Evolutionary conservation across 2,113 vertebrate genomes (phyloP).

Genomic region (Triplophysa tibetana): DNA sequence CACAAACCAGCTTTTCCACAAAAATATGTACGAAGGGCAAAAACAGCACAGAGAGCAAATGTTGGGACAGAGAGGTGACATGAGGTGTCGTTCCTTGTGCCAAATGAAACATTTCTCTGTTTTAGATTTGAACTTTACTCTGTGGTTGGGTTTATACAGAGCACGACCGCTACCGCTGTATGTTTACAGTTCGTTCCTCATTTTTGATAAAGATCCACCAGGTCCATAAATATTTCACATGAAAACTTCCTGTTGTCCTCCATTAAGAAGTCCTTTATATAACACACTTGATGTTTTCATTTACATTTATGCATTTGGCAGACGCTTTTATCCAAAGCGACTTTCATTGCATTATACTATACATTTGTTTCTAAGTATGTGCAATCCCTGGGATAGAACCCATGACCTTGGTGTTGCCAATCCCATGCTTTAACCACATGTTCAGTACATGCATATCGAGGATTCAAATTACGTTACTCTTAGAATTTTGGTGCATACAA

Average conservation of each 20-base stretch:
- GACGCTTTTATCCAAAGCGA: too few relatives aligned
- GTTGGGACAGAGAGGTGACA: background rate
- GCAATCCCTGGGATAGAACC: too few relatives aligned
- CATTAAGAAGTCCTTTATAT: background rate
- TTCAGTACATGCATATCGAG: too few relatives aligned
- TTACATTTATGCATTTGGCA: too few relatives aligned
- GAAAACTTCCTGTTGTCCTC: constrained; percentile 36
- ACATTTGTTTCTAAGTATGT: too few relatives aligned
- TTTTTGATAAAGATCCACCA: constrained; percentile 22
- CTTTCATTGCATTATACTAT: too few relatives aligned
- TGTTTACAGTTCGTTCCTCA: constrained; percentile 39
- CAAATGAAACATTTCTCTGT: background rate
- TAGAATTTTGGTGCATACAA: too few relatives aligned
- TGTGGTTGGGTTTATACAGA: background rate
- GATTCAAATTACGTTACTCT: too few relatives aligned
- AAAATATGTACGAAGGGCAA: background rate
- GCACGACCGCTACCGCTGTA: background rate
- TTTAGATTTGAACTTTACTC: constrained; percentile 16
- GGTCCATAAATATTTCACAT: constrained; percentile 48
- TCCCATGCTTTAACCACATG: too few relatives aligned
- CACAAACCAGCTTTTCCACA: background rate
- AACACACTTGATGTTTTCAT: background rate
- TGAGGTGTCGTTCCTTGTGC: background rate
- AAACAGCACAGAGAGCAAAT: background rate
- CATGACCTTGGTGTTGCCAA: too few relatives aligned